Evolutionary conservation across 2,888 invertebrate genomes (phyloP), one percentile per base, ranked within the genome.

Genomic region (Parapristionchus giblindavisi): DNA sequence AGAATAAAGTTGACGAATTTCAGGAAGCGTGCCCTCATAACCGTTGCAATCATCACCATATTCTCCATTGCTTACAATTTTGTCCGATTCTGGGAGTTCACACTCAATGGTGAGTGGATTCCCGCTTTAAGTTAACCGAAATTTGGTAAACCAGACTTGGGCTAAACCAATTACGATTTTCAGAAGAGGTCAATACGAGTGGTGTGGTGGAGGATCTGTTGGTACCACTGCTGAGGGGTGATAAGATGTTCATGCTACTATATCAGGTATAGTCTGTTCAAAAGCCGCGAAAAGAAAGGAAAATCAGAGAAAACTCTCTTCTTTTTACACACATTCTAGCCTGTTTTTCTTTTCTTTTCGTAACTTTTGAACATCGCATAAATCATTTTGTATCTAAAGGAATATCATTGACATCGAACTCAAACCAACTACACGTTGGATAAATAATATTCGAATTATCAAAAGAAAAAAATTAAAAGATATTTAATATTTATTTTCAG

Each of bases 11-110:
- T 63, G 8, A 32, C 14, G 11, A 52, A 38, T 75, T 65, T 52
- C 24, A 79, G 81, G 40, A 78, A 77, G 36, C 77, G 85, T 17
- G 86, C 87, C 34, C 73, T 84, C 5, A n/a, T 81, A 52, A 84
- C 85, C 8, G 81, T 85, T 34, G 76, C 71, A 2, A 70, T 79
- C 36, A 85, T 85, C 5, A 73, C 85, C 21, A 21, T 81, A n/a
- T 85, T 87, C 77, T 81, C 85, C 36, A 76, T 85, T n/a, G 82
- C 79, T 34, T 87, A 87, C 79, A 87, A 87, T 76, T 76, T 85
- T 52, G 81, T 85, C 14, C 77, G 87, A 4, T 87, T 87, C 76
- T 87, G 87, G 87, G 87, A 87, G 75, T 87, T 83, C 76, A 58
- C 74, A 14, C 78, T 81, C 24, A 66, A 66, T 27, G 68, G 54